Conservation (phyloP, 92 coral and sea anemone species). For the Actinostola sp. region DNA sequence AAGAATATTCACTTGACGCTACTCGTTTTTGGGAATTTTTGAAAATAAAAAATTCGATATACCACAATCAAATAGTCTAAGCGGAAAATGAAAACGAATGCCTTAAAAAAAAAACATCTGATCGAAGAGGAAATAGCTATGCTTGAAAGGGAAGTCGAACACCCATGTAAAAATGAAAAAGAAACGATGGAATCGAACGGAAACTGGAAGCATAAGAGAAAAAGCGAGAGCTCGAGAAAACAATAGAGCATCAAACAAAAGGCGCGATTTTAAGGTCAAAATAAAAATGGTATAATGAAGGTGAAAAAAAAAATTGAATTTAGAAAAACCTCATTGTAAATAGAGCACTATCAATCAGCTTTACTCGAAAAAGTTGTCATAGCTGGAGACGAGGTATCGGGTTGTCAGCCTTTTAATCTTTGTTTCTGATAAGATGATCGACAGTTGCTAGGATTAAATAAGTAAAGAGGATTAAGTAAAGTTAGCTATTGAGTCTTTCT, state of each 20-base stretch:
- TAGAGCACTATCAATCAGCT: conserved; percentile 30
- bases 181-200: conserved; percentile 5
- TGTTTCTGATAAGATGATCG: no score
- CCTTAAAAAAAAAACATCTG: neutral
- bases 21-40: conserved; percentile 14
- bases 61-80: conserved; percentile 19
- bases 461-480: no score
- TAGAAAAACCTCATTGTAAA: conserved; percentile 43
- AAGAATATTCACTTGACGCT: neutral
- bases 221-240: conserved; percentile 19
- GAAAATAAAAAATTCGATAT: conserved; percentile 14
- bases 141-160: neutral
- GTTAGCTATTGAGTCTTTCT: no score
- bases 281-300: conserved; percentile 37
- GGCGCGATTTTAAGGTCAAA: conserved; percentile 49
- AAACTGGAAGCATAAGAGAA: neutral
- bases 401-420: no score
- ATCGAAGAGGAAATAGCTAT: conserved; percentile 18
- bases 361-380: no score
- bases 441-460: no score
- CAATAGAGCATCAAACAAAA: conserved; percentile 35
- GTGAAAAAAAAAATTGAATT: conserved; percentile 51
- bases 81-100: conserved; percentile 1
- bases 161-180: neutral
- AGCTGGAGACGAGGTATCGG: no score